Evolutionary conservation across 2,113 vertebrate species (phyloP).

Genomic region (Prunella himalayana): DNA sequence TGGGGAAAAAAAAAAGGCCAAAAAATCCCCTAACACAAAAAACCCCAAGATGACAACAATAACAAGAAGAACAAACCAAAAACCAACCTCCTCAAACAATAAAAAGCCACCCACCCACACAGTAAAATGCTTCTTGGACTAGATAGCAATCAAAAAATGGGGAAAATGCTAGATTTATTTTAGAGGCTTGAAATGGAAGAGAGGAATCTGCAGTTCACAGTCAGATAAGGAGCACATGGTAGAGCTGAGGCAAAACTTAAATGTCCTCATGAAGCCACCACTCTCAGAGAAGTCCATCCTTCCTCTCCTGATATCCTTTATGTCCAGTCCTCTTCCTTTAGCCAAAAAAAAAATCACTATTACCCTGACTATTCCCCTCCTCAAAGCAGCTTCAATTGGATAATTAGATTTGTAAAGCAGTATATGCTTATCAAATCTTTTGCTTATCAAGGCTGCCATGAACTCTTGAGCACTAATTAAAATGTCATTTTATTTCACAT

Average conservation of each 20-base stretch:
- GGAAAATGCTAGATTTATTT: neutral
- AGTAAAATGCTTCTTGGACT: neutral
- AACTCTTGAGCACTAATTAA: neutral
- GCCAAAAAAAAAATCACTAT: neutral
- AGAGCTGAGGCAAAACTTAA: neutral
- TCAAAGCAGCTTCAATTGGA: fast-evolving
- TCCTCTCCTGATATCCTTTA: neutral
- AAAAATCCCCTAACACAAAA: neutral
- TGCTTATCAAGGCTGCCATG: neutral
- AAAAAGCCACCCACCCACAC: neutral
- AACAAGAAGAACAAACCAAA: neutral
- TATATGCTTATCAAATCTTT: neutral
- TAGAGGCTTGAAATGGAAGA: neutral
- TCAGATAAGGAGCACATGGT: neutral
- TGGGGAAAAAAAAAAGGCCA: neutral
- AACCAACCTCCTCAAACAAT: neutral
- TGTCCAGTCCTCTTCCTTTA: neutral
- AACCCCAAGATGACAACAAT: neutral
- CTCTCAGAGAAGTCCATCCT: neutral
- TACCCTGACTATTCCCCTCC: neutral
- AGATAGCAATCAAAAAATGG: neutral
- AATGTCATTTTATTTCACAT: neutral
- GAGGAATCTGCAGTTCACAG: neutral
- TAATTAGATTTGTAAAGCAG: neutral
- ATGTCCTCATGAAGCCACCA: neutral